Base-by-base conservation (phyloP, 2,113 vertebrate genomes). In the Dipodomys ordii region DNA sequence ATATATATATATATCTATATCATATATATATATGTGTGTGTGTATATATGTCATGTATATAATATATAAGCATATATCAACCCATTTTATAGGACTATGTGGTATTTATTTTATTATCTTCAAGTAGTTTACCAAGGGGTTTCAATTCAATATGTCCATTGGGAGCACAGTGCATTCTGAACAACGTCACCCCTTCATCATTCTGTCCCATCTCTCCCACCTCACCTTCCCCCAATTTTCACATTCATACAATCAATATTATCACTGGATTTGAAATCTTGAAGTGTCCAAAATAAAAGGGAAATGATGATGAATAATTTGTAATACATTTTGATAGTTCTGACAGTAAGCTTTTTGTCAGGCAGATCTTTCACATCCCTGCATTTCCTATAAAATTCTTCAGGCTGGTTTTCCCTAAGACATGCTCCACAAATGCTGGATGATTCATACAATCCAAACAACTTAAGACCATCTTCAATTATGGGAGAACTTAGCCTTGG, bases 361-460 rank as follows among this genome's bases (percentile, higher is more conserved):
- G 67, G 60, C 2, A 35, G 49, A 35, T 57, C 46, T 84, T 84
- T 93, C 28, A 39, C 19, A 39, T 44, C 12, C 74, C 1, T 23
- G 7, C 53, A 53, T 60, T 94, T 94, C 57, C 73, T 71, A 71
- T 7, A 81, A 65, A 90, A 88, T 90, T 83, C 49, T 65, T 44
- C 28, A 86, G 76, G 65, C 57, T 22, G 76, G 35, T 32, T 27
- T 30, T 25, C 68, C 12, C 62, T 80, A 76, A 60, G 65, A 44
- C 9, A 91, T 69, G 35, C n/a, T 78, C 65, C 79, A 18, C 22
- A 86, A 88, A 73, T 39, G 16, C 46, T 32, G 76, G 20, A 5
- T 86, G 57, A 82, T 74, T 73, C 73, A 72, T 28, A 85, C 6
- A 82, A 74, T 69, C 12, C n/a, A 12, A 15, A 57, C 15, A 83